Evolutionary conservation across 2,888 invertebrate species (phyloP).

Genomic region (Agrochola lota): DNA sequence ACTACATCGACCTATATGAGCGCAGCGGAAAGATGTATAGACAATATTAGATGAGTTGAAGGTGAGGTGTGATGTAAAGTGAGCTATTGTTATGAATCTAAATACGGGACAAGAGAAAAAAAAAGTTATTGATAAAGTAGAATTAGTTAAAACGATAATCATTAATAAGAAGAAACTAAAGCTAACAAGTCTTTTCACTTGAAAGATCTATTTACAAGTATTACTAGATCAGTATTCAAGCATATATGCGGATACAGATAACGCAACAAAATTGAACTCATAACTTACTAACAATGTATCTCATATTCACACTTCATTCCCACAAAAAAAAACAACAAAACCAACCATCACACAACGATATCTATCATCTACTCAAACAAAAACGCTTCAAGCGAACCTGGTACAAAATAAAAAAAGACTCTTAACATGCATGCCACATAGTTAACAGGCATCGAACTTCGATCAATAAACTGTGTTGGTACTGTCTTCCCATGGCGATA

Average conservation of each 20-base stretch:
- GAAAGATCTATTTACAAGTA: too few species aligned
- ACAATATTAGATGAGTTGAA: conserved; percentile 53
- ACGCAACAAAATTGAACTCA: background rate
- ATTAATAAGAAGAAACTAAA: background rate
- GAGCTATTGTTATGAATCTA: conserved; percentile 3
- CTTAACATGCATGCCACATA: conserved; percentile 74
- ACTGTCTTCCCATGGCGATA: conserved; percentile 65
- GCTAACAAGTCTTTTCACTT: background rate
- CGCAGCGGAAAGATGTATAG: conserved; percentile 60
- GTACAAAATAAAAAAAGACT: conserved; percentile 56
- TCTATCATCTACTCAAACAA: conserved; percentile 55
- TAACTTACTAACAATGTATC: background rate
- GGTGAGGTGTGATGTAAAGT: conserved; percentile 33
- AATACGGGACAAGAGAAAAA: background rate
- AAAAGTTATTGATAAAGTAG: background rate
- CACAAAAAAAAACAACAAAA: conserved; percentile 27
- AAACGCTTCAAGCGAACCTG: conserved; percentile 49
- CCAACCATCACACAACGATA: conserved; percentile 36
- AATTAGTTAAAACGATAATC: too few species aligned
- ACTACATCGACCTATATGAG: conserved; percentile 68
- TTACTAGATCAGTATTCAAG: background rate
- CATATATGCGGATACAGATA: background rate
- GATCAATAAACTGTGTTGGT: conserved; percentile 76
- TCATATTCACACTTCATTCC: conserved; percentile 20
- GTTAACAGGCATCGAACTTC: conserved; percentile 73